Conservation (phyloP, 1,140 invertebrate species). For the Eurosta solidaginis region DNA sequence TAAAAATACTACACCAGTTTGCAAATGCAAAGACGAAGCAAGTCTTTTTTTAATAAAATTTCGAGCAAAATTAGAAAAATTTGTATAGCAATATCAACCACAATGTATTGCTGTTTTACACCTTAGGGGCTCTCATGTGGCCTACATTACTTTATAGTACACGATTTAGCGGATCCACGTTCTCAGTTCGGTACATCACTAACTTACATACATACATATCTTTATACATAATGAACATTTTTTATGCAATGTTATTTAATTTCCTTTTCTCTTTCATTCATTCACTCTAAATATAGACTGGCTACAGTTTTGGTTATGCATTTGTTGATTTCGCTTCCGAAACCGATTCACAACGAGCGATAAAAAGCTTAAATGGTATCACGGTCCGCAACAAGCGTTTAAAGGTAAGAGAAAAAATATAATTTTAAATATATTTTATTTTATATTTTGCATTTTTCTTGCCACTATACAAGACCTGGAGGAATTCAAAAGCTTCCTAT, state of each 20-base stretch:
- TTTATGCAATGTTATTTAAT: slow-evolving; percentile 22
- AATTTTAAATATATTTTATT: slow-evolving; percentile 2
- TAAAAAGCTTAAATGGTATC: slow-evolving; percentile 84
- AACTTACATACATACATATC: background rate
- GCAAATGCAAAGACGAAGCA: no score
- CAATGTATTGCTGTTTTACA: no score
- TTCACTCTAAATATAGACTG: slow-evolving; percentile 67
- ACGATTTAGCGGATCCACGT: no score
- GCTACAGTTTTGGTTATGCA: slow-evolving; percentile 95
- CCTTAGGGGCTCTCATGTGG: no score
- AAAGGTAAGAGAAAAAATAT: slow-evolving; percentile 63
- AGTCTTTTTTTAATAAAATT: no score
- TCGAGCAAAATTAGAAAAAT: no score
- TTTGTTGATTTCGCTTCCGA: slow-evolving; percentile 90
- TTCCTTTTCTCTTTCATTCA: background rate
- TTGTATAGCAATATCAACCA: no score
- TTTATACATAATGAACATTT: background rate
- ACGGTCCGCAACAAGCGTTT: slow-evolving; percentile 84
- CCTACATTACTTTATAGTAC: no score
- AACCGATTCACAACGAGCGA: slow-evolving; percentile 84
- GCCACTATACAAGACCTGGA: no score
- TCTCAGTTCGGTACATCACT: no score
- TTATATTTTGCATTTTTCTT: background rate
- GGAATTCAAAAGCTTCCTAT: no score
- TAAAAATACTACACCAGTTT: no score